phyloP scores from a whole-genome alignment of 2,888 invertebrate species.

The Amitus sp. region DNA sequence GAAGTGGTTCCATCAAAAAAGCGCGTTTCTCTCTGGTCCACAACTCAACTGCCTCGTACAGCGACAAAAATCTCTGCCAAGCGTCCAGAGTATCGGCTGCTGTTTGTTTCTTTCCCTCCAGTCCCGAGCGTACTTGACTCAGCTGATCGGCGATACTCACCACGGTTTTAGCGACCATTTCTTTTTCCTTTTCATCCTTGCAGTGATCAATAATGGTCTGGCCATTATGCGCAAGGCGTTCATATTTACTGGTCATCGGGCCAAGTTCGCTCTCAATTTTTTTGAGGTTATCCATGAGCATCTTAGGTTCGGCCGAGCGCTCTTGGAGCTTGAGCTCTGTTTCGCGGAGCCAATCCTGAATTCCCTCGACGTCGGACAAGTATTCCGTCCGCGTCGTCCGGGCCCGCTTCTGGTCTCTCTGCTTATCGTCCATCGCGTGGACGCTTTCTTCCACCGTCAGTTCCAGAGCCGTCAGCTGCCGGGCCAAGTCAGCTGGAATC shows the following conservation, averaged over 20 bases:
- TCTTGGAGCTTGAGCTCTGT: slow-evolving; percentile 87
- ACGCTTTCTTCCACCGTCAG: slow-evolving; percentile 81
- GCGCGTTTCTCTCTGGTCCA: slow-evolving; percentile 87
- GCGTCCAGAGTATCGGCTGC: slow-evolving; percentile 89
- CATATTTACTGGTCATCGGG: slow-evolving; percentile 78
- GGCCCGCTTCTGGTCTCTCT: slow-evolving; percentile 87
- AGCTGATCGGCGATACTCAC: slow-evolving; percentile 82
- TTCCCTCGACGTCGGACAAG: slow-evolving; percentile 79
- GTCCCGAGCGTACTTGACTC: slow-evolving; percentile 78
- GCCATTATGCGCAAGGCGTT: slow-evolving; percentile 81
- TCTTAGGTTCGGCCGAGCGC: slow-evolving; percentile 79
- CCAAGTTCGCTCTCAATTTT: slow-evolving; percentile 81
- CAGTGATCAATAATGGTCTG: slow-evolving; percentile 82
- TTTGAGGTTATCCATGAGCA: slow-evolving; percentile 80
- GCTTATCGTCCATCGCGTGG: slow-evolving; percentile 87
- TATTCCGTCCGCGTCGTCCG: slow-evolving; percentile 85
- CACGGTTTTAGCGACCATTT: slow-evolving; percentile 79
- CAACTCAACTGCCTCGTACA: slow-evolving; percentile 82
- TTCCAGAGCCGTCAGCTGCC: slow-evolving; percentile 85
- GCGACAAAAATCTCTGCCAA: slow-evolving; percentile 85
- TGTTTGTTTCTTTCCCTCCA: slow-evolving; percentile 85
- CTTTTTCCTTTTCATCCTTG: slow-evolving; percentile 80
- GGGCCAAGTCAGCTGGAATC: slow-evolving; percentile 78
- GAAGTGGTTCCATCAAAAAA: slow-evolving; percentile 82
- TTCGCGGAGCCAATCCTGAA: slow-evolving; percentile 84